Conservation (phyloP, 1,140 invertebrate genomes). For the Delia radicum region DNA sequence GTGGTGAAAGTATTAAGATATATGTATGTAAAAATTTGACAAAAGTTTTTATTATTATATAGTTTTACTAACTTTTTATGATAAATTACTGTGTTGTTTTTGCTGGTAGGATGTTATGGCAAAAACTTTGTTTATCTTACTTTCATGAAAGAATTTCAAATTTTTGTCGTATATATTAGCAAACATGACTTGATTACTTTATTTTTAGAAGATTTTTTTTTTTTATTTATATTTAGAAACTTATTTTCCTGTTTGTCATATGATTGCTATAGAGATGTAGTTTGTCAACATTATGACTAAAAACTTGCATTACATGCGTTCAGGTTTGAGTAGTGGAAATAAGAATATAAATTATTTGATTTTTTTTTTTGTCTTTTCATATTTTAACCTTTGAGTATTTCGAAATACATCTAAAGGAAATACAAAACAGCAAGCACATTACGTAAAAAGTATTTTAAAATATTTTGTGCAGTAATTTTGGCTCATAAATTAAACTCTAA, state of each 20-base stretch:
- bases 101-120: not conserved
- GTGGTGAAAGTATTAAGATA: constrained; percentile 12
- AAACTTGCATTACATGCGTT: not conserved
- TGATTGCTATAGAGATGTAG: not conserved
- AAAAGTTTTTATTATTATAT: too few species aligned
- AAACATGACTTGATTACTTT: not conserved
- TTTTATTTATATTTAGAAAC: not conserved
- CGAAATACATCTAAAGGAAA: too few species aligned
- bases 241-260: not conserved
- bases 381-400: too few species aligned
- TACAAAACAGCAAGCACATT: too few species aligned
- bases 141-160: not conserved
- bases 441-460: too few species aligned
- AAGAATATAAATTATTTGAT: too few species aligned
- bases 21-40: constrained; percentile 8
- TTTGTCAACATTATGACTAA: not conserved
- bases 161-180: not conserved
- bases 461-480: too few species aligned
- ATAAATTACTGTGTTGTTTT: constrained; percentile 11
- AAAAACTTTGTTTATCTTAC: not conserved
- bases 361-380: too few species aligned
- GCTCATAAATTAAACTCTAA: too few species aligned
- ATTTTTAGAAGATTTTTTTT: not conserved
- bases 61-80: not conserved
- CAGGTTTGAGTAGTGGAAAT: too few species aligned